Base-by-base conservation (phyloP, 2,888 invertebrate species). In the Pseudococcus longispinus region DNA sequence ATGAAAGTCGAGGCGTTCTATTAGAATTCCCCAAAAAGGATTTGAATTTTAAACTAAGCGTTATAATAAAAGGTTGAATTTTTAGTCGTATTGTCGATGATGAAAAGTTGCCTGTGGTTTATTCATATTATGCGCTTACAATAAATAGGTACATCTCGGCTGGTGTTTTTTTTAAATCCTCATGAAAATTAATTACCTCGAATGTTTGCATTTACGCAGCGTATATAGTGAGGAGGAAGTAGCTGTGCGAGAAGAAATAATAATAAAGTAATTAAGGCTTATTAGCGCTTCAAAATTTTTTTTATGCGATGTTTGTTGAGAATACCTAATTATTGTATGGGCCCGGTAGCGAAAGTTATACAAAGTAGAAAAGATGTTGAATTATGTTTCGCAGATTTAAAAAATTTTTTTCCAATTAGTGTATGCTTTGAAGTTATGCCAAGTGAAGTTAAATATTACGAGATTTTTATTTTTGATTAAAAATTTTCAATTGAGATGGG, bases 111-210 rank as follows among this genome's bases (percentile, higher is more conserved):
- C 60, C 20, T 9, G 60, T 60, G 13, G 29, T 29, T 70, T 70
- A 3, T 29, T 65, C 5, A 26, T 26, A 18, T 65, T 3, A 13
- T 23, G 20, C 44, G 8, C 37, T 4, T 37, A 44, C 51, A n/a
- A 4, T 6, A 37, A 37, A 37, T 37, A 37, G 8, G 0, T 37
- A 37, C 37, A 37, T 37, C 37, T 37, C n/a, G n/a, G 37, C 37
- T 37, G 55, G 18, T 55, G 55, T 55, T n/a, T 60, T 70, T 70
- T 70, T 70, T 70, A 32, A 29, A 70, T 70, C 32, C 70, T 29
- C 70, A 70, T 70, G 70, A 70, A 70, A 70, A 70, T 70, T 70
- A 70, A 70, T 70, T 29, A 29, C 29, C 32, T 70, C 70, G 70
- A 29, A 70, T 70, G 70, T 70, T 70, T 70, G 29, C 6, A 2